Conservation (phyloP, 2,113 vertebrate species). For the Motacilla alba region DNA sequence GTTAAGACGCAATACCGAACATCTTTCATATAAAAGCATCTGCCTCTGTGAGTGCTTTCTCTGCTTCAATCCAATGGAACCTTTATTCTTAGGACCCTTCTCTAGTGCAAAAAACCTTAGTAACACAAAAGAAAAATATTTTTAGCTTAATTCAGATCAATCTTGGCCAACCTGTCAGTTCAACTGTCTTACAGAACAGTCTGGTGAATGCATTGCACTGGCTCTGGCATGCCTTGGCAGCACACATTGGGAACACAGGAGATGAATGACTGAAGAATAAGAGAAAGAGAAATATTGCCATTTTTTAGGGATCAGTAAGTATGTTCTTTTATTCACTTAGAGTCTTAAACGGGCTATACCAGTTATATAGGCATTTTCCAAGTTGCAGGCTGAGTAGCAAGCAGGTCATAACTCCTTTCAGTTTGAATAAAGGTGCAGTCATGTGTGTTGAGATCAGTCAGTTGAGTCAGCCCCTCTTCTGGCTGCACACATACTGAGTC, state of each 20-base stretch:
- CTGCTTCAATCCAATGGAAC: background rate
- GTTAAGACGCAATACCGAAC: background rate
- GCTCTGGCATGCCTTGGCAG: background rate
- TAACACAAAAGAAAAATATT: background rate
- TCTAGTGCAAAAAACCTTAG: background rate
- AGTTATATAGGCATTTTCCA: background rate
- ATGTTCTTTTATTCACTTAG: background rate
- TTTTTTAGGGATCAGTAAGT: background rate
- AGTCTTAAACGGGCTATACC: background rate
- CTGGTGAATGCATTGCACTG: background rate
- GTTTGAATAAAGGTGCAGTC: background rate
- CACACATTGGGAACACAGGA: rapidly evolving
- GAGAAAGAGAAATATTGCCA: background rate
- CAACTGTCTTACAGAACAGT: rapidly evolving
- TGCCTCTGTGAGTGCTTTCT: background rate
- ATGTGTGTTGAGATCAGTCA: background rate
- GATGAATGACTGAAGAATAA: background rate
- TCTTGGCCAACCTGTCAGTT: background rate
- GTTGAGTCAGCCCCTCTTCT: background rate
- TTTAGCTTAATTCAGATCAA: background rate
- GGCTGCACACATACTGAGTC: background rate
- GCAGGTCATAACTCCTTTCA: background rate
- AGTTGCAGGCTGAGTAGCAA: background rate
- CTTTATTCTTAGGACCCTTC: background rate
- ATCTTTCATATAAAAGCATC: background rate